Evolutionary conservation across 2,113 vertebrate genomes (phyloP).

Genomic region (Atlantisia rogersi): DNA sequence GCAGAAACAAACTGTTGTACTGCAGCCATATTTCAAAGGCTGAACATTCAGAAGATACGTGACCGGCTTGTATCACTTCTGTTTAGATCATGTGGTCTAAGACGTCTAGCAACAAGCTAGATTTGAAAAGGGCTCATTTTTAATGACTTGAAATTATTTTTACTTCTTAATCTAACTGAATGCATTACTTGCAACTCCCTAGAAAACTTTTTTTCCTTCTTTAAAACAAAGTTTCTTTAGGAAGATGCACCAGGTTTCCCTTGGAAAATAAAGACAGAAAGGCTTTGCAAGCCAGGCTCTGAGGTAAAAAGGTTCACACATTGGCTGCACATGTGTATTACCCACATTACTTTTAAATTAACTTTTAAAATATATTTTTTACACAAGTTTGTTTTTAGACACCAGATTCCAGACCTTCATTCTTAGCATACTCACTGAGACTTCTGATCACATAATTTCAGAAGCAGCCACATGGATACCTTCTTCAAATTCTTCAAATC

Average conservation of each 20-base stretch:
- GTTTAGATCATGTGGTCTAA: neutral
- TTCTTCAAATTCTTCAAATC: neutral
- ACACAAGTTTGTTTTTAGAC: neutral
- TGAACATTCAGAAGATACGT: neutral
- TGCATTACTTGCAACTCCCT: neutral
- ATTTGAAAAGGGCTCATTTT: neutral
- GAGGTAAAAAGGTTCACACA: neutral
- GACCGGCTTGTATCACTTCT: neutral
- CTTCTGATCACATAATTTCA: neutral
- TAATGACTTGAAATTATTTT: neutral
- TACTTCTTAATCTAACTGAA: neutral
- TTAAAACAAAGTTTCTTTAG: neutral
- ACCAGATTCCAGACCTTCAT: neutral
- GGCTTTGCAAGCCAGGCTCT: neutral
- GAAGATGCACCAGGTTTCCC: neutral
- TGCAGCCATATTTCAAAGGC: neutral
- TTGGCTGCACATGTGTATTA: no score
- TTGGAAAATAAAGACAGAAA: neutral
- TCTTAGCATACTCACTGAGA: neutral
- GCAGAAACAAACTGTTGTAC: neutral
- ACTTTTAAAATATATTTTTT: neutral
- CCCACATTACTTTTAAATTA: neutral
- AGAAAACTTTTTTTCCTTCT: neutral
- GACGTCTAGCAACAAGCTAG: neutral
- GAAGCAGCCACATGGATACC: neutral